Evolutionary conservation across 2,113 vertebrate genomes (phyloP), one percentile per base, ranked within the genome.

Genomic region (Lepidothrix coronata): DNA sequence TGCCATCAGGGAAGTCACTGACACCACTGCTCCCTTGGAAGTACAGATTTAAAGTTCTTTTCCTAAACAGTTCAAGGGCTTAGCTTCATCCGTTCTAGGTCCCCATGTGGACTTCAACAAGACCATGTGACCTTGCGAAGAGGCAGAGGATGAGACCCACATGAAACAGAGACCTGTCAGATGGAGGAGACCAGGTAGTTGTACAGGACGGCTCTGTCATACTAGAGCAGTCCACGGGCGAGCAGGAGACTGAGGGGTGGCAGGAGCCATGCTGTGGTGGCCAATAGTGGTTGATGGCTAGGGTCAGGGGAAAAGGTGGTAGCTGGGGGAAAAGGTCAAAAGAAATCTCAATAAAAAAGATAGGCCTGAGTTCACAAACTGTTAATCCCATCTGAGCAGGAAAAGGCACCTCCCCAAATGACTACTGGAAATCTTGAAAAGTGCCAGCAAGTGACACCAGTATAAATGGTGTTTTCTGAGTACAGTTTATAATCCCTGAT

Each of bases 51-150:
- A 52, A 86, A 91, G 8, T 5, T 51, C 25, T 35, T 62, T n/a
- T 33, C 48, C 57, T 27, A 3, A 76, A 35, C 2, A 74, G 31
- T 21, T 61, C 55, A 61, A 44, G 19, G 59, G 27, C 3, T 73
- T 49, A 73, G 31, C 16, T 68, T 73, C 24, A n/a, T 31, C 63
- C 2, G 0, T 54, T 39, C 33, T 41, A 52, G 20, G 24, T 85
- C 12, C 10, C 27, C 44, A 11, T 1, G 15, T 28, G 23, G 39
- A 72, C 75, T 61, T 77, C 49, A 65, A 27, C 49, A 52, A 51
- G 43, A 59, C 9, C 2, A 4, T 2, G 2, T 0, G 0, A 55
- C 17, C 46, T n/a, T 5, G 31, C 0, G 4, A 7, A 25, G 0
- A 46, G 80, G 71, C 15, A 72, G 39, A 83, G n/a, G 58, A 80